phyloP scores from a whole-genome alignment of 2,888 invertebrate species.

The Pristionchus exspectatus region DNA sequence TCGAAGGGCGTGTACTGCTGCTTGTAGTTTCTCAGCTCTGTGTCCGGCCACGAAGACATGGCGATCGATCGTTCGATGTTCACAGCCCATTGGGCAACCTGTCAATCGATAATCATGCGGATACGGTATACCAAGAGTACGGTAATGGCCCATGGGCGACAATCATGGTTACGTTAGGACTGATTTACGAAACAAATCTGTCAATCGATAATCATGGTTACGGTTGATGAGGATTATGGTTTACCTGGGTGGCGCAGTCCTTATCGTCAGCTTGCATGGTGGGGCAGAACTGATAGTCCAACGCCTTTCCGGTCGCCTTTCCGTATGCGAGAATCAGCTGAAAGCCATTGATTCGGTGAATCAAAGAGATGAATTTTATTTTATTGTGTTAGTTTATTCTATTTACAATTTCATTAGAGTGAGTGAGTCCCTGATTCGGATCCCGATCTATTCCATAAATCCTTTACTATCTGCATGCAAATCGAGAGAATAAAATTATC shows the following conservation, averaged over 20 bases:
- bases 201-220: neutral
- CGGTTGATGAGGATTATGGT: neutral
- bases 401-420: no score
- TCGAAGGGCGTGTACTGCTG: conserved; percentile 63
- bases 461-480: neutral
- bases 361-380: neutral
- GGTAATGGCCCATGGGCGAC: conserved; percentile 40
- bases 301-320: conserved; percentile 36
- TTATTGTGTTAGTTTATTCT: no score
- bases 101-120: neutral
- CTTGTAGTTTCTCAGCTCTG: conserved; percentile 61
- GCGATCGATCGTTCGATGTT: conserved; percentile 62
- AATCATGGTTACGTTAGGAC: neutral
- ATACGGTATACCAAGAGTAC: no score
- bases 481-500: neutral
- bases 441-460: no score
- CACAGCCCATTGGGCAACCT: conserved; percentile 56
- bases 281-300: neutral
- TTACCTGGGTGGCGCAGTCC: neutral
- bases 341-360: neutral
- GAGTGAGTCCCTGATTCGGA: no score
- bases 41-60: conserved; percentile 61
- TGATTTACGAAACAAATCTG: no score
- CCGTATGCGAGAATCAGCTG: conserved; percentile 55
- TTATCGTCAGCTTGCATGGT: neutral